A percentile compares a stretch with the other conserved stretches of the same genome.
Conservation (phyloP, 2,797 vertebrate genomes). For the Typhlichthys subterraneus region DNA sequence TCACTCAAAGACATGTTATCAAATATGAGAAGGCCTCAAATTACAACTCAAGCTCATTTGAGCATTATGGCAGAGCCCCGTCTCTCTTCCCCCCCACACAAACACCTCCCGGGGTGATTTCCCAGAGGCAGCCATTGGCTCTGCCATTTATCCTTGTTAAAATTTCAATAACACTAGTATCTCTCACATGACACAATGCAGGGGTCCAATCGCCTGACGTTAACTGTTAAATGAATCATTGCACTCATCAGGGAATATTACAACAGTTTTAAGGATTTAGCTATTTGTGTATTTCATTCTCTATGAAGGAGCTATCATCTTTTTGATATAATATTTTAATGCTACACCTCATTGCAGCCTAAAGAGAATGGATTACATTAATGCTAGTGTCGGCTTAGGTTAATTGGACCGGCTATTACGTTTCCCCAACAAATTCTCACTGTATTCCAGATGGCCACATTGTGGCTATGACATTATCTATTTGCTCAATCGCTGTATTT, state of each 20-base stretch:
- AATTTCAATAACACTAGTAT: slow-evolving; percentile 60
- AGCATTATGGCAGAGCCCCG: slow-evolving; percentile 30
- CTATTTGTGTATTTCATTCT: slow-evolving; percentile 29
- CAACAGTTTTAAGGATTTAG: slow-evolving; percentile 28
- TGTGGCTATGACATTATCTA: slow-evolving; percentile 56
- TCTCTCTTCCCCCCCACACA: no score
- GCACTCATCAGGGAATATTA: slow-evolving; percentile 37
- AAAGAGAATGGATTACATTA: slow-evolving; percentile 23
- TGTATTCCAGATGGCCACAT: slow-evolving; percentile 42
- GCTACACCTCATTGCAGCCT: background rate
- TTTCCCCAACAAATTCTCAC: slow-evolving; percentile 34
- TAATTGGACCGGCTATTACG: slow-evolving; percentile 53
- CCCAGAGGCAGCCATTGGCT: slow-evolving; percentile 42
- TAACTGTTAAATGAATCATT: slow-evolving; percentile 19
- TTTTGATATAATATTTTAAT: slow-evolving; percentile 12
- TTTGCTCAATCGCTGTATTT: slow-evolving; percentile 27
- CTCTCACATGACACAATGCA: slow-evolving; percentile 53
- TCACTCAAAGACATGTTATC: slow-evolving; percentile 49
- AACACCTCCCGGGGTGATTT: slow-evolving; percentile 31
- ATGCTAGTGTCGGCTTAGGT: slow-evolving; percentile 37
- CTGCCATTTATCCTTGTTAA: slow-evolving; percentile 71
- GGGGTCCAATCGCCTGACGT: slow-evolving; percentile 42
- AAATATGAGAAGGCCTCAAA: slow-evolving; percentile 56
- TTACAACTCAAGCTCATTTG: slow-evolving; percentile 54
- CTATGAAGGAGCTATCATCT: slow-evolving; percentile 21